phyloP scores from a whole-genome alignment of 1,140 invertebrate species.

The Drosophila nigrodunni region DNA sequence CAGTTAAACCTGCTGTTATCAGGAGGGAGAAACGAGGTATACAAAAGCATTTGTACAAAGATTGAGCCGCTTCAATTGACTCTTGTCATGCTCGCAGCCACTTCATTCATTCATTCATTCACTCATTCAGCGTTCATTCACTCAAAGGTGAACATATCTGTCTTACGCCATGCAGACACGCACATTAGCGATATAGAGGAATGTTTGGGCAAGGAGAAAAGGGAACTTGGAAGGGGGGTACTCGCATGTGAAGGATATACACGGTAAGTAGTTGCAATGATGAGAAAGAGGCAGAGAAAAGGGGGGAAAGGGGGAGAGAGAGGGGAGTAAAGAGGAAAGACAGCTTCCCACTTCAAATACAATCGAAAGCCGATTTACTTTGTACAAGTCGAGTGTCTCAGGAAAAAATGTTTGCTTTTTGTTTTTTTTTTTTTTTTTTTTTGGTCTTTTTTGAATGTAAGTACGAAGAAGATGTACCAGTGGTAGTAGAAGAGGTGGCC shows the following conservation, averaged over 20 bases:
- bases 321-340: neutral
- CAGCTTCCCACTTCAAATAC: constrained; percentile 53
- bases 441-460: neutral
- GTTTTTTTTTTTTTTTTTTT: constrained; percentile 45
- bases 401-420: constrained; percentile 69
- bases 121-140: constrained; percentile 1
- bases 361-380: constrained; percentile 75
- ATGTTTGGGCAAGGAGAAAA: neutral
- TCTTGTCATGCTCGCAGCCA: constrained; percentile 39
- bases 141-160: constrained; percentile 23
- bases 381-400: constrained; percentile 61
- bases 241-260: constrained; percentile 6
- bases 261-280: constrained; percentile 19
- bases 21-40: too few relatives aligned
- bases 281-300: neutral
- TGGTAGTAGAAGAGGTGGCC: constrained; percentile 16
- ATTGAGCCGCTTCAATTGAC: constrained; percentile 42
- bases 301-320: neutral
- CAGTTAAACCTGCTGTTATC: neutral
- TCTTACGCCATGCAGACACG: constrained; percentile 32
- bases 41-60: constrained; percentile 21
- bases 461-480: constrained; percentile 21
- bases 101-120: constrained; percentile 29
- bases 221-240: neutral
- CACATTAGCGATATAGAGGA: constrained; percentile 33